These are phyloP conservation scores for Scaptomyza montana DNA, from an alignment of 1,140 invertebrate genomes.

Conservation along the genomic window DNA sequence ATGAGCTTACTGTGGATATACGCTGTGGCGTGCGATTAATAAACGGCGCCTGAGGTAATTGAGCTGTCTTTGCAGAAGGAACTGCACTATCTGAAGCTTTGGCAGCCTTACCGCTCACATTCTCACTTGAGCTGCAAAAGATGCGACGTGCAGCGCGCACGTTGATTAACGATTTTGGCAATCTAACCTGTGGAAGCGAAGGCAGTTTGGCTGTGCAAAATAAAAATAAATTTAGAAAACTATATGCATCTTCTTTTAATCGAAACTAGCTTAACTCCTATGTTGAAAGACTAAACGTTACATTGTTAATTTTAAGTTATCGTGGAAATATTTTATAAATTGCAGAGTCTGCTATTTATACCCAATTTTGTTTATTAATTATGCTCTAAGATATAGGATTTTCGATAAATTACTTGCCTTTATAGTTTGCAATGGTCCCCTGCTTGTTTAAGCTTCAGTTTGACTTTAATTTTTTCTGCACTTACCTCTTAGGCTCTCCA, in stretches of 20 bases:
- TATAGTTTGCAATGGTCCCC: too few relatives aligned
- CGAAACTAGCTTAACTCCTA: background rate
- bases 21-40: slow-evolving; percentile 73
- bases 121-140: slow-evolving; percentile 62
- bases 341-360: too few relatives aligned
- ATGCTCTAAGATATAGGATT: too few relatives aligned
- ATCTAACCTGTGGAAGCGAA: slow-evolving; percentile 64
- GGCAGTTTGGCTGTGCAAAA: slow-evolving; percentile 56
- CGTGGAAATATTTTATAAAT: too few relatives aligned
- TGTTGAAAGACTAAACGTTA: too few relatives aligned
- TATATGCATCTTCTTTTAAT: background rate
- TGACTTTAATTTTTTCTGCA: background rate
- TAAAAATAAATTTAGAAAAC: background rate
- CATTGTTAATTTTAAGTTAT: too few relatives aligned
- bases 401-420: too few relatives aligned
- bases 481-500: slow-evolving; percentile 56
- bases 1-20: slow-evolving; percentile 76
- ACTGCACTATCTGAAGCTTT: background rate
- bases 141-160: slow-evolving; percentile 67
- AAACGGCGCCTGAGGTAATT: slow-evolving; percentile 57
- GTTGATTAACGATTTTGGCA: slow-evolving; percentile 74
- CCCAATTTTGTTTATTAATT: too few relatives aligned
- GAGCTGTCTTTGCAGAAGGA: slow-evolving; percentile 3
- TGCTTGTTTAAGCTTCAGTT: background rate
- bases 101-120: slow-evolving; percentile 21